Conservation (phyloP, 2,888 invertebrate genomes). For the Lamellibrachia satsuma region DNA sequence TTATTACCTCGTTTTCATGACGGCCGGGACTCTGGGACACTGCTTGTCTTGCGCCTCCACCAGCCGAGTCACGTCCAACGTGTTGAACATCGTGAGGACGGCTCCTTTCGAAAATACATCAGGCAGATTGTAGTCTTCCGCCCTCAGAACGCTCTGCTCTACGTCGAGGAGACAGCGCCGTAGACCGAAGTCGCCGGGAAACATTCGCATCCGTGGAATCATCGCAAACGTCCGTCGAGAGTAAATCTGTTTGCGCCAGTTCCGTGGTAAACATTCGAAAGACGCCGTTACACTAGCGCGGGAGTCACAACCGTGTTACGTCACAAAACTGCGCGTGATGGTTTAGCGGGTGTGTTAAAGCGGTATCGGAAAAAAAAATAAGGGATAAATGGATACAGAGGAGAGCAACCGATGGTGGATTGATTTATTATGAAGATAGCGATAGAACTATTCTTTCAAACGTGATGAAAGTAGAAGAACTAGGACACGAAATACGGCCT, state of each 20-base stretch:
- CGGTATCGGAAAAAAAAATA: neutral
- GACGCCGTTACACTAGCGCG: neutral
- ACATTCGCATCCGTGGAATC: slow-evolving; percentile 1
- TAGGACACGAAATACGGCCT: too few species aligned
- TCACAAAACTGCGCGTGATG: neutral
- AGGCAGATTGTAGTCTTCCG: slow-evolving; percentile 17
- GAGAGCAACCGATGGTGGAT: neutral
- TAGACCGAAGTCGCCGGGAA: neutral
- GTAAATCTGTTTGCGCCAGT: neutral
- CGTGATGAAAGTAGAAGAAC: too few species aligned
- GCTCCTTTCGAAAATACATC: slow-evolving; percentile 17
- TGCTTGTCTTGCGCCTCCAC: neutral
- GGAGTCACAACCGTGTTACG: neutral
- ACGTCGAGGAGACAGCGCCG: neutral
- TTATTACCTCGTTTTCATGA: neutral
- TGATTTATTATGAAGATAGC: neutral
- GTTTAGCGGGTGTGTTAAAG: neutral
- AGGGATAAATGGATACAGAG: neutral
- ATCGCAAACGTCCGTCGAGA: neutral
- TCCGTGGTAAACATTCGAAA: neutral
- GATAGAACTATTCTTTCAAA: too few species aligned
- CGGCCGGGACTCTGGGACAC: neutral
- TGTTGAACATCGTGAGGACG: slow-evolving; percentile 4
- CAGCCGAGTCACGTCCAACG: neutral
- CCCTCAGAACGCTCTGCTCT: neutral